Evolutionary conservation across 2,113 vertebrate species (phyloP), one percentile per base, ranked within the genome.

Genomic region (Siniperca chuatsi): DNA sequence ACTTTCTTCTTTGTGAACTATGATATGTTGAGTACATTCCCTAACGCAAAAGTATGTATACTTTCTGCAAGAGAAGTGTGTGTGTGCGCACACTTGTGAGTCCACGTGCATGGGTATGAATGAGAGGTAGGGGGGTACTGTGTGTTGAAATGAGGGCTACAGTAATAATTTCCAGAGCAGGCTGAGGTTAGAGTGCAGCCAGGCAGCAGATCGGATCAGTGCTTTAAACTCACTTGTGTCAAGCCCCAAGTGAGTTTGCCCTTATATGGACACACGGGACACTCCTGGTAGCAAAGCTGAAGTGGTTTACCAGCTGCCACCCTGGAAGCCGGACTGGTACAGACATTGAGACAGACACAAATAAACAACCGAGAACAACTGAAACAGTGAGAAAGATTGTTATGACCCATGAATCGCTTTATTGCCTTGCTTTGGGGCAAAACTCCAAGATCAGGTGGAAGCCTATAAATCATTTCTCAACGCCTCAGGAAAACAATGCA

Each of bases 241-340:
- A 78, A 81, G 75, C 79, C 66, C 73, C 84, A 81, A 90, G 83
- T 78, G 77, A 78, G 85, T 92, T 89, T 95, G 83, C 21, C 94
- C 95, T 86, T 94, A 94, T 92, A 94, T 90, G 94, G 95, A 83
- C 75, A 88, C 1, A 82, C 1, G 15, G 70, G 89, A 90, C 65
- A 82, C 88, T 86, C 75, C 84, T 83, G 78, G 9, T 35, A 83
- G 79, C 65, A 23, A 82, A 78, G 89, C 80, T 72, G 67, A 83
- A 90, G 70, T 61, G 69, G 64, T 71, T 87, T 87, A 86, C 2
- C 65, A 91, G 85, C 87, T 85, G 83, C 80, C 62, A 81, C 85
- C 7, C 66, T 83, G 77, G 80, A 90, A 65, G 87, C 46, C 16
- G n/a, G 64, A 18, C 64, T 79, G 78, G 60, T 62, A 58, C 74